Base-by-base conservation (phyloP, 2,113 vertebrate genomes). In the Labeo catla region DNA sequence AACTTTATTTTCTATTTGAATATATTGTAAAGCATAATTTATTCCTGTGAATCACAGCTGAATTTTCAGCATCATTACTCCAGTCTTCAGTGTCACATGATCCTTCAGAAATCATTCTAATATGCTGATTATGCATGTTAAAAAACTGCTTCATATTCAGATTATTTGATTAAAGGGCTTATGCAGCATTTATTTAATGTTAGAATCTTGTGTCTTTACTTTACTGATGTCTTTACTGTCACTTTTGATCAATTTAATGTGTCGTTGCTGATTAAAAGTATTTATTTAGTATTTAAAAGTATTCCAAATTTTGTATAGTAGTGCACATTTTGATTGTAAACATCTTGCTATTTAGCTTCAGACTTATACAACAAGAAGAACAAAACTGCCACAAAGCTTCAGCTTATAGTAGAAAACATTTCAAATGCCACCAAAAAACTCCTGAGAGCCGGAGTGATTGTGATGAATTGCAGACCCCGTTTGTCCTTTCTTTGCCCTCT, bases 401-500 rank as follows among this genome's bases (percentile, higher is more conserved):
- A 57, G 34, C 9, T 36, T 21, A n/a, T 0, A 43, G 2, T 43
- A 10, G 6, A 59, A 28, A 43, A 12, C 16, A 10, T 59, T 11
- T 21, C 2, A 19, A 78, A 54, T 1, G 28, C 34, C 34, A 39
- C 15, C 49, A 34, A 66, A 8, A 13, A 13, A 23, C 10, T 11
- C 8, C 2, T 8, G 9, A 76, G 12, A 76, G 45, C 19, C 1
- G 3, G 9, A 12, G 21, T 16, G 4, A 9, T 45, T 5, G 16
- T 45, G 10, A 74, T 49, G 72, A 23, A 49, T 47, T 10, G 19
- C 6, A 47, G 39, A 21, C 45, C 13, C 9, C 6, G 16, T 68
- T 70, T 70, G 77, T 82, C 47, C 23, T 82, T 52, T 36, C 45
- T 68, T n/a, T 16, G 43, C 15, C 19, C 80, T 82, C 61, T 82